These are phyloP conservation scores for Melanotus villosus DNA, from an alignment of 2,888 invertebrate genomes.

Conservation along the genomic window DNA sequence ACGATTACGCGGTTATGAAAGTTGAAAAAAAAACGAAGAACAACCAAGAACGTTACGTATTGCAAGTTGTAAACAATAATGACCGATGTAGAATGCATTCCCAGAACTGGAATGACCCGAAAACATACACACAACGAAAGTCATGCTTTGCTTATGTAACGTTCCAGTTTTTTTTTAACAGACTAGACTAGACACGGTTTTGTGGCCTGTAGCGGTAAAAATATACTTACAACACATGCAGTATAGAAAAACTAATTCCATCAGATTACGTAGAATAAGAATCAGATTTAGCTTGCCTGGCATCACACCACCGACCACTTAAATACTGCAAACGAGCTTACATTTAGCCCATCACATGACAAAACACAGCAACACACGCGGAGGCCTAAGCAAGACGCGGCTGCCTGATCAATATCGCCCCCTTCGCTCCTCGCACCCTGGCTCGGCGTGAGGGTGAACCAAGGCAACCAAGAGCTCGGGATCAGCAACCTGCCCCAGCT, in stretches of 20 bases:
- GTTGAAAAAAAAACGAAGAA: neutral
- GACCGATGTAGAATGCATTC: too few species aligned
- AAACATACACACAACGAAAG: too few species aligned
- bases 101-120: too few species aligned
- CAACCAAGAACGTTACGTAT: too few species aligned
- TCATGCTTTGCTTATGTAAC: too few species aligned
- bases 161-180: too few species aligned
- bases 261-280: slow-evolving; percentile 9
- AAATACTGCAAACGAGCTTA: slow-evolving; percentile 46
- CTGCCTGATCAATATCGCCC: slow-evolving; percentile 52
- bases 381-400: slow-evolving; percentile 50
- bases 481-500: slow-evolving; percentile 42
- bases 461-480: slow-evolving; percentile 48
- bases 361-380: slow-evolving; percentile 50
- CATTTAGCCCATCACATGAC: slow-evolving; percentile 48
- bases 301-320: slow-evolving; percentile 36
- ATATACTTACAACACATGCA: neutral
- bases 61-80: too few species aligned
- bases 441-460: slow-evolving; percentile 48
- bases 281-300: slow-evolving; percentile 14
- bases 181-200: neutral
- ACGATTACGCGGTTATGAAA: neutral
- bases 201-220: neutral
- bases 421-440: slow-evolving; percentile 38
- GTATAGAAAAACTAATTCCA: slow-evolving; percentile 12